phyloP scores from a whole-genome alignment of 2,113 vertebrate species.

The Cavia porcellus region DNA sequence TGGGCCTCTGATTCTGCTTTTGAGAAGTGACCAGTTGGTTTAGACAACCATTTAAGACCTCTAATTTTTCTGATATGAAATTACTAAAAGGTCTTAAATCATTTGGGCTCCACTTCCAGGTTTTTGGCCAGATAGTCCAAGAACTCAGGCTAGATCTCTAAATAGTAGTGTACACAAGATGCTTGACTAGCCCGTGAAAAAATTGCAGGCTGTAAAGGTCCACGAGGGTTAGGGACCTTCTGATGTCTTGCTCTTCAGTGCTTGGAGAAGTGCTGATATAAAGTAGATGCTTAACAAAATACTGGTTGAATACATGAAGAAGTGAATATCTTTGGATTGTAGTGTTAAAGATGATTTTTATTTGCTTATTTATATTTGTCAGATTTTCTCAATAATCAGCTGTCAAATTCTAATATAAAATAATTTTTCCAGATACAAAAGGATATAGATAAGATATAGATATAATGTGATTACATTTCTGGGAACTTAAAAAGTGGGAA shows the following conservation, averaged over 20 bases:
- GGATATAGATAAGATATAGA: background rate
- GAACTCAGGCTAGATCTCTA: background rate
- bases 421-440: background rate
- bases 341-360: background rate
- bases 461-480: background rate
- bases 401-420: background rate
- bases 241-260: background rate
- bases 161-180: background rate
- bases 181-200: background rate
- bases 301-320: background rate
- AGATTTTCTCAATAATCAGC: background rate
- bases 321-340: background rate
- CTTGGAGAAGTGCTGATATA: background rate
- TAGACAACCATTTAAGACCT: background rate
- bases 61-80: background rate
- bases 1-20: conserved; percentile 17
- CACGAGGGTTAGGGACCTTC: background rate
- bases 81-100: background rate
- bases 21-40: background rate
- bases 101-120: background rate
- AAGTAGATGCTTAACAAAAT: background rate
- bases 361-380: background rate
- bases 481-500: background rate
- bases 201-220: background rate
- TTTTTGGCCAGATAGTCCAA: background rate